Evolutionary conservation across 2,888 invertebrate genomes (phyloP).

Genomic region (Xylota segnis): DNA sequence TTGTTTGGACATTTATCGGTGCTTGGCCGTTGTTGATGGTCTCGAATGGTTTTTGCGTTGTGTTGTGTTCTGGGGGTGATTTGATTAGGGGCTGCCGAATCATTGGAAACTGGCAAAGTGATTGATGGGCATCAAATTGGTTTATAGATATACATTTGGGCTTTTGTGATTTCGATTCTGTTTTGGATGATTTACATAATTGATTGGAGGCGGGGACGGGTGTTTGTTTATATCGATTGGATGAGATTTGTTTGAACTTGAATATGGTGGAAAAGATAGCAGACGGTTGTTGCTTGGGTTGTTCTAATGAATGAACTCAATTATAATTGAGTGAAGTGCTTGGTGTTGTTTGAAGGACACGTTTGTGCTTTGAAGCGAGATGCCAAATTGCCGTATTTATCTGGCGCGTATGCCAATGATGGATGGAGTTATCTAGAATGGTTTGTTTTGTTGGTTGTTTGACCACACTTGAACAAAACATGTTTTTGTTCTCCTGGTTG

Average conservation of each 20-base stretch:
- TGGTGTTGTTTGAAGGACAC: background rate
- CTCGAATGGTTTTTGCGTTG: constrained; percentile 6
- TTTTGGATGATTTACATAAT: constrained; percentile 68
- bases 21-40: constrained; percentile 24
- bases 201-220: constrained; percentile 46
- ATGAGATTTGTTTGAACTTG: constrained; percentile 44
- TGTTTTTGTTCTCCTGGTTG: too few species aligned
- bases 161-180: constrained; percentile 56
- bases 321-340: constrained; percentile 3
- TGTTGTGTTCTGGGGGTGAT: constrained; percentile 27
- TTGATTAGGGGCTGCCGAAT: constrained; percentile 40
- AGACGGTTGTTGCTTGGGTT: constrained; percentile 2
- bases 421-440: background rate
- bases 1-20: constrained; percentile 30
- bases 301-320: constrained; percentile 33
- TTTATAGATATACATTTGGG: constrained; percentile 58
- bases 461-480: too few species aligned
- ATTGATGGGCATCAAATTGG: constrained; percentile 68
- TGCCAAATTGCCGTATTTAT: background rate
- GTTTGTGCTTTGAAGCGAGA: background rate
- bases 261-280: constrained; percentile 14
- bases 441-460: too few species aligned
- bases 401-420: background rate
- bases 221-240: constrained; percentile 27
- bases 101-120: constrained; percentile 40